These are phyloP conservation scores for Eupelmus urozonus DNA, from an alignment of 2,888 invertebrate species.

Conservation along the genomic window DNA sequence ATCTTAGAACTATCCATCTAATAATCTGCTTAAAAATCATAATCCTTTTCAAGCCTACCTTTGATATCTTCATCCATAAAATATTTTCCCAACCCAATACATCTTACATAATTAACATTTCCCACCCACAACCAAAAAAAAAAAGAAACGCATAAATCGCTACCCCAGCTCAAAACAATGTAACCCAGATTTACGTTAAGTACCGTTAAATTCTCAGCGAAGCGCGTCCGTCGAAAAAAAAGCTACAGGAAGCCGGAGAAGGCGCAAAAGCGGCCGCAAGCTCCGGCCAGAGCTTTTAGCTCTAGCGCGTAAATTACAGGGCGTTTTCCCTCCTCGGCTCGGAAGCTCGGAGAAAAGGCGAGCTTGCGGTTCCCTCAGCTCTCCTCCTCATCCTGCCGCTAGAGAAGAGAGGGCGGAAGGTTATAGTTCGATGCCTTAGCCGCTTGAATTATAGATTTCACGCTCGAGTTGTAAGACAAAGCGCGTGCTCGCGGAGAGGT, in stretches of 20 bases:
- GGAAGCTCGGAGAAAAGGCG: background rate
- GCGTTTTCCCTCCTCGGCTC: no score
- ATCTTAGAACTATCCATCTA: background rate
- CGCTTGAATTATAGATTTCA: slow-evolving; percentile 65
- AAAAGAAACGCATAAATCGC: no score
- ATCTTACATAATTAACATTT: background rate
- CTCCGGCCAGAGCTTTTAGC: slow-evolving; percentile 67
- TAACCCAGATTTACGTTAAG: slow-evolving; percentile 20
- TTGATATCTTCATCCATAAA: background rate
- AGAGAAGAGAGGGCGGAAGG: slow-evolving; percentile 9
- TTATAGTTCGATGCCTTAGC: slow-evolving; percentile 52
- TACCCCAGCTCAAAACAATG: no score
- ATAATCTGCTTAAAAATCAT: slow-evolving; percentile 13
- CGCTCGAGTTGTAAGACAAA: slow-evolving; percentile 64
- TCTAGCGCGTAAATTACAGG: slow-evolving; percentile 65
- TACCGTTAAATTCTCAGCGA: slow-evolving; percentile 31
- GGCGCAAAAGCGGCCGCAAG: background rate
- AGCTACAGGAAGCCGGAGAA: no score
- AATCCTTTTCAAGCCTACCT: background rate
- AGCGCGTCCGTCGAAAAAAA: background rate
- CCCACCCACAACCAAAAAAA: no score
- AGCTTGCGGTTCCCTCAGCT: slow-evolving; percentile 10
- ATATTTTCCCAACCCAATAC: background rate
- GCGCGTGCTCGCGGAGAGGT: slow-evolving; percentile 8
- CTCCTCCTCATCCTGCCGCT: no score